Evolutionary conservation across 2,888 invertebrate genomes (phyloP), one percentile per base, ranked within the genome.

Genomic region (Tineola bisselliella): DNA sequence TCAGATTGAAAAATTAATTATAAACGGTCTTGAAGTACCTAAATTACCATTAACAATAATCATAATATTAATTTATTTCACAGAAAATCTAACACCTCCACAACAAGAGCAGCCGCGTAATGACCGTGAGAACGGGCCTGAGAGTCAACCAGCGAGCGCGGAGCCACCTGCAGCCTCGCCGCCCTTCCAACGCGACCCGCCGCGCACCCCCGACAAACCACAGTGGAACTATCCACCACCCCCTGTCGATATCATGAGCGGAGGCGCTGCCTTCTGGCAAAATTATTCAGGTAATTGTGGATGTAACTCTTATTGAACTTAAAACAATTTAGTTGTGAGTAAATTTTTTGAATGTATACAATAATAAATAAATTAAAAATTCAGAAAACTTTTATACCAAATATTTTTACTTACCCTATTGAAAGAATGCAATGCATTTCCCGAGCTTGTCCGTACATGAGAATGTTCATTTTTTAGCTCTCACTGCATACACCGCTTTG

Each of bases 231-330:
- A 87, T 68, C 84, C 87, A 15, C 84, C 87, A 56, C 84, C 87
- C 44, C 86, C 88, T 15, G 84, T 87, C 17, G 95, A 95, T 83
- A 91, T 95, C 77, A 94, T 95, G 90, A 92, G 93, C 70, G 92
- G 92, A 61, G 94, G 94, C 44, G 92, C 93, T 58, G 94, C 94
- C 52, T 95, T 95, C 84, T 95, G 95, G 95, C 95, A 95, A 77
- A 95, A 95, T 79, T 95, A 95, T 84, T 95, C 95, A 74, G 95
- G 95, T 95, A 77, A 89, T 91, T 77, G 17, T 48, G 25, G 4
- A 25, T 25, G 25, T n/a, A n/a, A n/a, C 25, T 25, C 6, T 25
- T 25, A 4, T 25, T 25, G 2, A 2, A 25, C 4, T 25, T 25
- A 25, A 25, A n/a, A n/a, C n/a, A n/a, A n/a, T n/a, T n/a, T n/a